phyloP scores from a whole-genome alignment of 2,797 vertebrate genomes.

The Epinephelus malabaricus region DNA sequence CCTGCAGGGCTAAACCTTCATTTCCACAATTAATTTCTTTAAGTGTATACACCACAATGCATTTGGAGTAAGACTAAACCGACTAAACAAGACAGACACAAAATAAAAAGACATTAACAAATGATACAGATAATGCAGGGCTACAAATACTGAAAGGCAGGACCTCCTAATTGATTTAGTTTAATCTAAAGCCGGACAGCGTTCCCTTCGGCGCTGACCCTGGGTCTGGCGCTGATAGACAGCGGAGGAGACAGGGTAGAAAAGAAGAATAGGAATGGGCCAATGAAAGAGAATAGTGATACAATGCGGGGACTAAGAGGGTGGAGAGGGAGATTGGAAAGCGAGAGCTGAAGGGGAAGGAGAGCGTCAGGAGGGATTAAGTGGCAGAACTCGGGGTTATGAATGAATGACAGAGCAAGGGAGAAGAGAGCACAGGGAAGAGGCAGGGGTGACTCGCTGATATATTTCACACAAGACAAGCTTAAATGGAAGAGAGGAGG shows the following conservation, averaged over 20 bases:
- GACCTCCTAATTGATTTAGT: conserved; percentile 57
- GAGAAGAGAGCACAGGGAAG: conserved; percentile 15
- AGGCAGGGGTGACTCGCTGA: conserved; percentile 20
- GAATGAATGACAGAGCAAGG: conserved; percentile 59
- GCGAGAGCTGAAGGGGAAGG: conserved; percentile 32
- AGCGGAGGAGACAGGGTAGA: conserved; percentile 36
- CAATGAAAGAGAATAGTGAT: conserved; percentile 53
- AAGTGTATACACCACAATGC: neutral
- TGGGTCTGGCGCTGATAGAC: conserved; percentile 48
- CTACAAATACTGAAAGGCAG: conserved; percentile 19
- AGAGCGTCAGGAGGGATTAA: conserved; percentile 23
- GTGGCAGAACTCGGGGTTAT: conserved; percentile 41
- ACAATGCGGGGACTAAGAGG: conserved; percentile 36
- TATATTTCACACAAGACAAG: conserved; percentile 33
- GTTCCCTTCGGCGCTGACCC: conserved; percentile 60
- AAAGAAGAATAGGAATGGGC: conserved; percentile 58
- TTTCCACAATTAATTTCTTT: conserved; percentile 36
- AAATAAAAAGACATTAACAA: conserved; percentile 24
- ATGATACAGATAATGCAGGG: conserved; percentile 28
- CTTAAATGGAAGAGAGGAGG: conserved; percentile 18
- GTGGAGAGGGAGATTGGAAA: conserved; percentile 50
- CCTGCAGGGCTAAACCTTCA: conserved; percentile 24
- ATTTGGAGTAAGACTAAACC: conserved; percentile 16
- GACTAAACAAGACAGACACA: conserved; percentile 19
- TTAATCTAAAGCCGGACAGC: conserved; percentile 48